Conservation (phyloP, 2,113 vertebrate species). For the Nerophis lumbriciformis region DNA sequence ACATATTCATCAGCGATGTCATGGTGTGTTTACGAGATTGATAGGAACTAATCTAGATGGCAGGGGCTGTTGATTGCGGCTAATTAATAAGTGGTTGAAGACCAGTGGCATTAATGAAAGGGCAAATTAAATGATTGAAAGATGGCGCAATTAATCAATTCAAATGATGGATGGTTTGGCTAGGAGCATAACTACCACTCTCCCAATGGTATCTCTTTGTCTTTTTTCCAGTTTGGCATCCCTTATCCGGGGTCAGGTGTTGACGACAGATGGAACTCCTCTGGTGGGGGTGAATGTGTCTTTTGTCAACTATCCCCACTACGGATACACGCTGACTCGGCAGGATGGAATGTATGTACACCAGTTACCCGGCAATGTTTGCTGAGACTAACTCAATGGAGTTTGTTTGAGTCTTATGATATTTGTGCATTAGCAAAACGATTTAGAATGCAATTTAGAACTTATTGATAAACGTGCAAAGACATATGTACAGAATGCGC, state of each 20-base stretch:
- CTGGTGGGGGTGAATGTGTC: slow-evolving; percentile 97
- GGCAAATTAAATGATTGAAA: slow-evolving; percentile 58
- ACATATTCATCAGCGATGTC: slow-evolving; percentile 34
- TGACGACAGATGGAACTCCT: slow-evolving; percentile 95
- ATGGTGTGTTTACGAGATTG: slow-evolving; percentile 53
- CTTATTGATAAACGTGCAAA: no score
- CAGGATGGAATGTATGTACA: slow-evolving; percentile 97
- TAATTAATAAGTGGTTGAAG: slow-evolving; percentile 57
- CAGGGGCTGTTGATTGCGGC: slow-evolving; percentile 45
- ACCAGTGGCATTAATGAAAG: slow-evolving; percentile 43
- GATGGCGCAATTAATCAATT: slow-evolving; percentile 55
- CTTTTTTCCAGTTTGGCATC: slow-evolving; percentile 83
- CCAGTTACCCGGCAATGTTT: slow-evolving; percentile 33
- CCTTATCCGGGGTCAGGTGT: slow-evolving; percentile 94
- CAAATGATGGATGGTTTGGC: slow-evolving; percentile 47
- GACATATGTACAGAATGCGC: no score
- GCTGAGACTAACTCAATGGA: slow-evolving; percentile 50
- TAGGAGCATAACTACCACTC: slow-evolving; percentile 29
- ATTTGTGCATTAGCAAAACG: background rate
- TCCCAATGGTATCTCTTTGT: slow-evolving; percentile 48
- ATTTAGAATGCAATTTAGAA: no score
- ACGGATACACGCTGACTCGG: slow-evolving; percentile 95
- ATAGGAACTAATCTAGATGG: slow-evolving; percentile 40
- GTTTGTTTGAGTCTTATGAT: slow-evolving; percentile 32
- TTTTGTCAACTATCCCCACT: slow-evolving; percentile 97